phyloP scores from a whole-genome alignment of 1,140 invertebrate genomes.

The Drosophila novamexicana region DNA sequence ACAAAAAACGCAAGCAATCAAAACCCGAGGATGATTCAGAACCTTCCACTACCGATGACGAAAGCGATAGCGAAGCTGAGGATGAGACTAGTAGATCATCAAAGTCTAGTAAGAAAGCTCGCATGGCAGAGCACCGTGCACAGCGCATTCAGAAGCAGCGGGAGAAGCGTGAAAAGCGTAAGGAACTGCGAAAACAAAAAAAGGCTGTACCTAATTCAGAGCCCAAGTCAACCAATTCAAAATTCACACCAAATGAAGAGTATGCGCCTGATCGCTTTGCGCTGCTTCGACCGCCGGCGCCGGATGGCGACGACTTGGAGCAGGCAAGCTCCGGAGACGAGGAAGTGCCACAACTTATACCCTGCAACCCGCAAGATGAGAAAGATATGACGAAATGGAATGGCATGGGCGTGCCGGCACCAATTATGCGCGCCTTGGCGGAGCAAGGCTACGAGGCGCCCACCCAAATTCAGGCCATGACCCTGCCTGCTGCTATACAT shows the following conservation, averaged over 20 bases:
- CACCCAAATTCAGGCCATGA: constrained; percentile 92
- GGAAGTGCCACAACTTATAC: constrained; percentile 41
- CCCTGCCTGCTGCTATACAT: constrained; percentile 93
- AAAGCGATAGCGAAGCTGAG: constrained; percentile 51
- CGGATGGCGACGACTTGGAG: constrained; percentile 30
- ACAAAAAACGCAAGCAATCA: constrained; percentile 14
- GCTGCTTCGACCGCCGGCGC: constrained; percentile 57
- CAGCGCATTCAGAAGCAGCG: constrained; percentile 59
- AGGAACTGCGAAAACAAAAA: constrained; percentile 56
- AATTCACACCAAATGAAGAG: constrained; percentile 44
- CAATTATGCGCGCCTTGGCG: constrained; percentile 90
- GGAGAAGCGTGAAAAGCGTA: constrained; percentile 67
- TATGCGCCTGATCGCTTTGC: constrained; percentile 65
- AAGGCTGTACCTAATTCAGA: constrained; percentile 13
- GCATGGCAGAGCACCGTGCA: constrained; percentile 53
- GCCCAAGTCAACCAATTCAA: background rate
- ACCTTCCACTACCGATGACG: constrained; percentile 36
- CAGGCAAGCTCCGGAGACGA: constrained; percentile 19
- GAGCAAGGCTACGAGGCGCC: constrained; percentile 92
- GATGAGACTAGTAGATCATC: background rate
- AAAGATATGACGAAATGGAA: constrained; percentile 87
- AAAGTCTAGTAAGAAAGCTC: constrained; percentile 51
- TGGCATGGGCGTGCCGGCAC: constrained; percentile 87
- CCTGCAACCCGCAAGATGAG: constrained; percentile 11
- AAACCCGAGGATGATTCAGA: constrained; percentile 22